Evolutionary conservation across 2,797 vertebrate genomes (phyloP), one percentile per base, ranked within the genome.

Genomic region (Geotrypetes seraphini): DNA sequence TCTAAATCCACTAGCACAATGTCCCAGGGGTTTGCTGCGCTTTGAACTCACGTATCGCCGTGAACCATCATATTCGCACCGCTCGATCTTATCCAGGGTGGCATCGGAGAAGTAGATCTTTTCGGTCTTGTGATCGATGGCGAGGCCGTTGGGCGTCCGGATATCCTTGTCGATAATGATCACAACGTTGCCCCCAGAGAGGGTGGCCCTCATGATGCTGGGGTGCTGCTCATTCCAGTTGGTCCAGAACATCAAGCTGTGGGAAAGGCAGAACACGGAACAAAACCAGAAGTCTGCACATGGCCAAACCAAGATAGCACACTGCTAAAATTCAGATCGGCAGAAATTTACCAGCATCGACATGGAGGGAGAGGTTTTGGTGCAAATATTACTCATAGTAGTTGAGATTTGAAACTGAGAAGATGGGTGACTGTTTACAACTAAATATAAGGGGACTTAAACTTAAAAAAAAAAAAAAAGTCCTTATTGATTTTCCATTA

Each of bases 221-320:
- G 95, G 95, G 50, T 92, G 66, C 62, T 90, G 89, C 68, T 98
- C 95, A 0, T 97, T 98, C 95, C 95, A 98, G 70, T 98, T 98
- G 51, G 95, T 98, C 95, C 95, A 98, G 73, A 98, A 98, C 94
- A 97, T 97, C 43, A 97, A 55, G 52, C 95, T 98, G 31, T 2
- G 25, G 35, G 16, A 5, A 21, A 35, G 30, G 8, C 31, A 16
- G 18, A 24, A 16, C 43, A 5, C 10, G 18, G 12, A 2, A 20
- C 27, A 19, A 19, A n/a, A n/a, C n/a, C n/a, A n/a, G n/a, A n/a
- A n/a, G n/a, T n/a, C n/a, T n/a, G n/a, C n/a, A n/a, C n/a, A n/a
- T n/a, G n/a, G n/a, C n/a, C n/a, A n/a, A n/a, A n/a, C n/a, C n/a
- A n/a, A n/a, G n/a, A n/a, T n/a, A n/a, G n/a, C n/a, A n/a, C n/a